Evolutionary conservation across 1,140 invertebrate genomes (phyloP), one percentile per base, ranked within the genome.

Genomic region (Batillaria attramentaria): DNA sequence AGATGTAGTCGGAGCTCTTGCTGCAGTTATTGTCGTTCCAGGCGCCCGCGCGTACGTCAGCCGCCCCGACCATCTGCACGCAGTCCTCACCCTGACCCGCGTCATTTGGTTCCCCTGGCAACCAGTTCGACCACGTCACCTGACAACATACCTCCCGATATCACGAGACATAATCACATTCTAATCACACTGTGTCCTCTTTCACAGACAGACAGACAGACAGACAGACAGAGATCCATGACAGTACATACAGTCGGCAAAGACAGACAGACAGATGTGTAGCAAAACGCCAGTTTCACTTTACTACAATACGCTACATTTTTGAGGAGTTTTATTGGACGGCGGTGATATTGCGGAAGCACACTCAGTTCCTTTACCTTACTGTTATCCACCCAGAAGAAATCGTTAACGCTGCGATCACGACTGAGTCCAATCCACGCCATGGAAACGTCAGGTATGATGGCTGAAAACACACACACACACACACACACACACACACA

Each of bases 1-100:
- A 68, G 66, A 68, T 39, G 66, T 41, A 68, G 66, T 41, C n/a
- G 35, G 66, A 39, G 4, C 66, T 35, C 66, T 68, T 35, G 10
- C 16, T 41, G 37, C 66, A 68, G 66, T 68, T 39, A 2, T 2
- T 41, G 35, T 41, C 37, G 37, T 3, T 68, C 66, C 66, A 68
- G 35, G 66, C 66, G 35, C 66, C 35, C 3, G 2, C 10, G 35
- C 42, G 2, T 2, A 2, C 2, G 3, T 5, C 2, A 2, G 35
- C 37, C 10, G 4, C 37, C 66, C 66, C 66, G 2, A 68, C 66
- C 35, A 41, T 33, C 66, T 39, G 66, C 35, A 68, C 66, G 20
- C 66, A 68, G 66, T 68, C 66, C 66, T 10, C 13, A 8, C 4
- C 18, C 16, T 6, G 31, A 20, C 8, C 66, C 37, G 35, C 66